These are phyloP conservation scores for Botrylloides violaceus DNA, from an alignment of 23 tunicate species.

Conservation along the genomic window DNA sequence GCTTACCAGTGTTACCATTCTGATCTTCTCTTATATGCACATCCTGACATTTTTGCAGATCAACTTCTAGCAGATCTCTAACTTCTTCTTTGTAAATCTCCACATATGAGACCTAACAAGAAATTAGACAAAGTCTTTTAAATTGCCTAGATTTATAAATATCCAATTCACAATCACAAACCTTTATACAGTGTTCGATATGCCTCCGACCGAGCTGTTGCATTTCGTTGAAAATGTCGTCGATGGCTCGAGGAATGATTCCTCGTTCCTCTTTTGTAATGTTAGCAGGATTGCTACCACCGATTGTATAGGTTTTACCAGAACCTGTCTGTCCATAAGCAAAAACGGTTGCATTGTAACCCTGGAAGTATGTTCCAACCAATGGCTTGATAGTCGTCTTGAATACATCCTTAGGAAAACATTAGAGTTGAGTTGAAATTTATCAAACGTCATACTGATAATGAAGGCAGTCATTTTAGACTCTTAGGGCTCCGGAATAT, in stretches of 20 bases:
- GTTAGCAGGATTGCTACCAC: conserved; percentile 30
- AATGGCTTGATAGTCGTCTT: conserved; percentile 21
- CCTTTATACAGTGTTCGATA: conserved; percentile 12
- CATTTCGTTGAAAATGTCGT: conserved; percentile 7
- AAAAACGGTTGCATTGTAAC: conserved; percentile 23
- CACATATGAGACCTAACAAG: conserved; percentile 21
- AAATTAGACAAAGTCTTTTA: neutral
- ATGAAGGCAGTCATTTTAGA: no score
- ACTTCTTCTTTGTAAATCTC: conserved; percentile 26
- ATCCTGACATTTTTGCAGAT: conserved; percentile 21
- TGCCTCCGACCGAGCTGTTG: conserved; percentile 7
- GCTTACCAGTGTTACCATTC: conserved; percentile 26
- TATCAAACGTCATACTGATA: no score
- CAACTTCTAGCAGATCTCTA: conserved; percentile 23
- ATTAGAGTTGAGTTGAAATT: no score
- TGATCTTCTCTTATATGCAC: conserved; percentile 30
- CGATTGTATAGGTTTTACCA: conserved; percentile 28
- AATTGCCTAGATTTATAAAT: neutral
- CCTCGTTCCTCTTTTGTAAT: conserved; percentile 25
- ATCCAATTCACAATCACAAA: neutral
- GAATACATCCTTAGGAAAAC: conserved; percentile 20
- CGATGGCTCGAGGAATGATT: conserved; percentile 22
- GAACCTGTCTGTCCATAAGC: conserved; percentile 30
- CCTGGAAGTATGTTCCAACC: conserved; percentile 17
- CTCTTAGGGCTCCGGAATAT: no score